phyloP scores from a whole-genome alignment of 2,797 vertebrate species.

The Characodon lateralis region DNA sequence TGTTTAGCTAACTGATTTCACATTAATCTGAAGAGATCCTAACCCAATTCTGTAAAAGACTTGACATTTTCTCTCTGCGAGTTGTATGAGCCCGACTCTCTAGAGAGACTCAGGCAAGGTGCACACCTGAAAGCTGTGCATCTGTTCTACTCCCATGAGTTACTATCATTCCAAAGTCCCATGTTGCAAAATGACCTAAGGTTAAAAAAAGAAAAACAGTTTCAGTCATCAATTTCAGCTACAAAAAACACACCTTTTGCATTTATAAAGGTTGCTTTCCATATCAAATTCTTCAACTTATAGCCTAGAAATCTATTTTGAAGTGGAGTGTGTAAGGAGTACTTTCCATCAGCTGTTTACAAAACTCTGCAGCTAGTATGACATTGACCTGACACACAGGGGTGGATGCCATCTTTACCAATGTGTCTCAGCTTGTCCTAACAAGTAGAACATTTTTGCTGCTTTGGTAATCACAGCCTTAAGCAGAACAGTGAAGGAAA shows the following conservation, averaged over 20 bases:
- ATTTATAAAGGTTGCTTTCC: slow-evolving; percentile 16
- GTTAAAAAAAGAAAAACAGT: slow-evolving; percentile 9
- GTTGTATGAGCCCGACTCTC: slow-evolving; percentile 61
- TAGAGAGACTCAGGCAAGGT: slow-evolving; percentile 32
- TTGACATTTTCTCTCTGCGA: slow-evolving; percentile 64
- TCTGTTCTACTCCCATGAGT: slow-evolving; percentile 12
- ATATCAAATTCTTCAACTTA: slow-evolving; percentile 7
- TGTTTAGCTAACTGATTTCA: slow-evolving; percentile 4
- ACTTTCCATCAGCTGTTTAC: slow-evolving; percentile 42
- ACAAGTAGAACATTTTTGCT: slow-evolving; percentile 74
- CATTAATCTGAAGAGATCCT: slow-evolving; percentile 17
- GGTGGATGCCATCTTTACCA: slow-evolving; percentile 51
- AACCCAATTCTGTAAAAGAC: slow-evolving; percentile 41
- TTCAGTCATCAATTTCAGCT: slow-evolving; percentile 7
- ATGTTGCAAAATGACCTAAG: neutral
- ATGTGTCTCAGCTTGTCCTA: slow-evolving; percentile 68
- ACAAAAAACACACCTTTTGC: neutral
- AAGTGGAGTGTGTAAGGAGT: neutral
- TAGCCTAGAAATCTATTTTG: slow-evolving; percentile 10
- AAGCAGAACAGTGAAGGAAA: slow-evolving; percentile 24
- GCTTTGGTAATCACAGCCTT: slow-evolving; percentile 70
- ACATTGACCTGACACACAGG: slow-evolving; percentile 53
- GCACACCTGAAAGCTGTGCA: slow-evolving; percentile 41
- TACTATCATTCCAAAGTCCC: slow-evolving; percentile 10
- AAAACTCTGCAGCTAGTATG: slow-evolving; percentile 30